Evolutionary conservation across 1,140 invertebrate genomes (phyloP).

Genomic region (Drosophila oshimai): DNA sequence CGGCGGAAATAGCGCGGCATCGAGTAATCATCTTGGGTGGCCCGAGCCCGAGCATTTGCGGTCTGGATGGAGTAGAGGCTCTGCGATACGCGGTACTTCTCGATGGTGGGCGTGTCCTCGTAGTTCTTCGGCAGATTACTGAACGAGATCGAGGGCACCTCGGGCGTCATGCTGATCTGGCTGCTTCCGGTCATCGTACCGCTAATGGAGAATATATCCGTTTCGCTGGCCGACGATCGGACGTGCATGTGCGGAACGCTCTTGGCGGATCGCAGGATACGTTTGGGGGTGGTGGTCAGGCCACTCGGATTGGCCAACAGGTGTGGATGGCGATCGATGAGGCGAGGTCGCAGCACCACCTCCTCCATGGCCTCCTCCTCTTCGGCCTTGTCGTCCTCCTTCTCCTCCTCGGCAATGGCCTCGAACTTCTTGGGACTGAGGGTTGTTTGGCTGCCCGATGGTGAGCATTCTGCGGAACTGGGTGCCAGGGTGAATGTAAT

Average conservation of each 20-base stretch:
- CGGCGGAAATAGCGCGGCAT: conserved; percentile 81
- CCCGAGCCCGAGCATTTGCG: conserved; percentile 68
- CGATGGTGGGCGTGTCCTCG: conserved; percentile 81
- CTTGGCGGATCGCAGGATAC: conserved; percentile 64
- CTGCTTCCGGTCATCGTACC: conserved; percentile 62
- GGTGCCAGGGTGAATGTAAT: conserved; percentile 72
- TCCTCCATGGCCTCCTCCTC: conserved; percentile 65
- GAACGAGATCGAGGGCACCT: conserved; percentile 81
- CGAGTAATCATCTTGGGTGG: conserved; percentile 71
- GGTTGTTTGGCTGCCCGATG: conserved; percentile 64
- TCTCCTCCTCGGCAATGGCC: conserved; percentile 71
- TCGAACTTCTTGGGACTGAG: conserved; percentile 72
- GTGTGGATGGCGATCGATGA: conserved; percentile 72
- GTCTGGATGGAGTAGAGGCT: conserved; percentile 81
- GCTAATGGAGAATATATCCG: conserved; percentile 78
- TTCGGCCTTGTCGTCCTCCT: conserved; percentile 58
- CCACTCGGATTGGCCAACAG: conserved; percentile 30
- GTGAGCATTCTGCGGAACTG: conserved; percentile 58
- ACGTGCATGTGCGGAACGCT: conserved; percentile 80
- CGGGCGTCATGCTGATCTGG: conserved; percentile 82
- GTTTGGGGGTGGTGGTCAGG: conserved; percentile 49
- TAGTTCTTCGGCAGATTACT: conserved; percentile 81
- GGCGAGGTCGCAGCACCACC: conserved; percentile 72
- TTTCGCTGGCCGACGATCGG: conserved; percentile 69
- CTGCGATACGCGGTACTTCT: conserved; percentile 80